phyloP scores from a whole-genome alignment of 2,113 vertebrate species.

The Rhabdomys dilectus region DNA sequence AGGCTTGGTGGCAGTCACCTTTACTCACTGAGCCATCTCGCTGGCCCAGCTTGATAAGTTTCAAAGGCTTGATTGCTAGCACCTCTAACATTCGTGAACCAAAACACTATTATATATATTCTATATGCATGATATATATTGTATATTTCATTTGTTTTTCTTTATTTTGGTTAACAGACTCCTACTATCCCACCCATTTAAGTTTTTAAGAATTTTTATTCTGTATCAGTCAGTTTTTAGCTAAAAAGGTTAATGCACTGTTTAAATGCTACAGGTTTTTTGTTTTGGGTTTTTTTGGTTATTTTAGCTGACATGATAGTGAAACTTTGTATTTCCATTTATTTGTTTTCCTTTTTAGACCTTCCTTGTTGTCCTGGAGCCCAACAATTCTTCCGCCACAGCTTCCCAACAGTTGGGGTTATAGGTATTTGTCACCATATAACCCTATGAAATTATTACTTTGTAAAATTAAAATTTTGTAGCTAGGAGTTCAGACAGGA shows the following conservation, averaged over 20 bases:
- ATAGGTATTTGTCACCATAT: no score
- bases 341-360: neutral
- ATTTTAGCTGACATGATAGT: neutral
- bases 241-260: neutral
- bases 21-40: neutral
- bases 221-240: neutral
- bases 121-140: no score
- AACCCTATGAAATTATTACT: neutral
- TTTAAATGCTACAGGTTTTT: neutral
- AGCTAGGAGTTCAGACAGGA: neutral
- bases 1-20: neutral
- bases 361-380: neutral
- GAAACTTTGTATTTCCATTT: neutral
- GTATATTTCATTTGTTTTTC: neutral
- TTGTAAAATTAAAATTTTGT: neutral
- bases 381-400: neutral
- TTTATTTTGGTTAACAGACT: neutral
- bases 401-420: neutral
- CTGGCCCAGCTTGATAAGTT: neutral
- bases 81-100: conserved; percentile 28
- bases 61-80: conserved; percentile 27
- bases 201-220: conserved; percentile 7
- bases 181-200: neutral
- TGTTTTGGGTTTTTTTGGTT: no score
- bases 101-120: neutral